A percentile compares a stretch with the other conserved stretches of the same genome.
Conservation (phyloP, 1,140 invertebrate species). For the Planococcus citri region DNA sequence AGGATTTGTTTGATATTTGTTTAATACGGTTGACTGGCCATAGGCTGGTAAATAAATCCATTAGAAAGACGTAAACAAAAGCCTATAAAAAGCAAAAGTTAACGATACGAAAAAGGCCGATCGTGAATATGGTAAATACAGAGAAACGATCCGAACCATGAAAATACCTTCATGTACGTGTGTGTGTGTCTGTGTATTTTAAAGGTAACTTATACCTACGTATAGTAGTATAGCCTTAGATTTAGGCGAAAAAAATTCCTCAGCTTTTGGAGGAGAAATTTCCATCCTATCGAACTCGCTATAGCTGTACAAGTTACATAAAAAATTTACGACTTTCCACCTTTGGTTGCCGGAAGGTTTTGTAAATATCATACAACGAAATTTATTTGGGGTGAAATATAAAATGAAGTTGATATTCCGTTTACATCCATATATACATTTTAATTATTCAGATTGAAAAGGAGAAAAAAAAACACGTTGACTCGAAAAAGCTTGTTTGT, state of each 20-base stretch:
- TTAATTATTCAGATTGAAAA: slow-evolving; percentile 1
- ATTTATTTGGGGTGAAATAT: slow-evolving; percentile 4
- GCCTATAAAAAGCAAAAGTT: neutral
- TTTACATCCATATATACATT: neutral
- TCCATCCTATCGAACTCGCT: neutral
- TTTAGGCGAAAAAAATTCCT: too few relatives aligned
- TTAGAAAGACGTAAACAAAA: neutral
- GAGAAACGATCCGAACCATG: neutral
- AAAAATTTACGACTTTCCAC: neutral
- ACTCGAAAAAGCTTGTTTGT: slow-evolving; percentile 2
- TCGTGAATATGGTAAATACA: neutral
- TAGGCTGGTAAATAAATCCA: neutral
- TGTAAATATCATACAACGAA: neutral
- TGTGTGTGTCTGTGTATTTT: too few relatives aligned
- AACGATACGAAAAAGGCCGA: neutral
- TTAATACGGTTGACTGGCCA: neutral
- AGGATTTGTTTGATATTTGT: neutral
- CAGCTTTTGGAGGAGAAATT: too few relatives aligned
- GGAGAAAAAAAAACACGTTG: neutral
- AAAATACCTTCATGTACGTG: too few relatives aligned
- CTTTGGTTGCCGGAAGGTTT: neutral
- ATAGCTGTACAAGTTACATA: neutral
- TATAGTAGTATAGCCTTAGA: too few relatives aligned
- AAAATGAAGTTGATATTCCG: slow-evolving; percentile 7
- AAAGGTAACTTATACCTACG: too few relatives aligned